Evolutionary conservation across 2,888 invertebrate genomes (phyloP), one percentile per base, ranked within the genome.

Genomic region (Eugnorisma glareosa): DNA sequence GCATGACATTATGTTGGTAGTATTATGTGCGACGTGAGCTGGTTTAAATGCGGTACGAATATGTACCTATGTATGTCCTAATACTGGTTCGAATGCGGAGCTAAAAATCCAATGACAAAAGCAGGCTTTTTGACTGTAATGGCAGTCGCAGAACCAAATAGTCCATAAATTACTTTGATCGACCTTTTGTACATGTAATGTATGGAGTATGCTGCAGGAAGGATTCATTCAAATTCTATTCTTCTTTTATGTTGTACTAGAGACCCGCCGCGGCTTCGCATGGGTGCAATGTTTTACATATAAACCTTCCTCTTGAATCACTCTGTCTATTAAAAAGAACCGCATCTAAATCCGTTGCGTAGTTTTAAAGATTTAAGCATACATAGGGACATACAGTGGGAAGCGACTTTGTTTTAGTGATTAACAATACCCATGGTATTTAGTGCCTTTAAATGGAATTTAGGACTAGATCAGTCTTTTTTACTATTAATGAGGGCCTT

Each of bases 1-100:
- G 78, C 84, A 78, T 84, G 75, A 78, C 74, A 85, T 84, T 84
- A 85, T 59, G 59, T 79, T 63, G n/a, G 71, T 72, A 67, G 66
- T 78, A 82, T 85, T 82, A 78, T 78, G 51, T 57, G 24, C 13
- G 48, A 82, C 75, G 78, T 84, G 75, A 78, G 59, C 72, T 61
- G 68, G 51, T 72, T 78, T 51, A 43, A 83, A 71, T 73, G 54
- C 40, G 61, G 71, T 66, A 43, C 43, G 63, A 70, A 67, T 67
- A 67, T 37, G 59, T 69, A 59, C 48, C 24, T 64, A 64, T 35
- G 7, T 15, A 57, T 61, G 37, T 83, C 73, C 67, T 69, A 69
- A 84, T 84, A 63, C 15, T 54, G 28, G 75, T 18, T 75, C 37
- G 3, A 70, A 70, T 73, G 64, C 8, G 31, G 28, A 66, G 69